Conservation (phyloP, 2,113 vertebrate genomes). For the Marmota flaviventris region DNA sequence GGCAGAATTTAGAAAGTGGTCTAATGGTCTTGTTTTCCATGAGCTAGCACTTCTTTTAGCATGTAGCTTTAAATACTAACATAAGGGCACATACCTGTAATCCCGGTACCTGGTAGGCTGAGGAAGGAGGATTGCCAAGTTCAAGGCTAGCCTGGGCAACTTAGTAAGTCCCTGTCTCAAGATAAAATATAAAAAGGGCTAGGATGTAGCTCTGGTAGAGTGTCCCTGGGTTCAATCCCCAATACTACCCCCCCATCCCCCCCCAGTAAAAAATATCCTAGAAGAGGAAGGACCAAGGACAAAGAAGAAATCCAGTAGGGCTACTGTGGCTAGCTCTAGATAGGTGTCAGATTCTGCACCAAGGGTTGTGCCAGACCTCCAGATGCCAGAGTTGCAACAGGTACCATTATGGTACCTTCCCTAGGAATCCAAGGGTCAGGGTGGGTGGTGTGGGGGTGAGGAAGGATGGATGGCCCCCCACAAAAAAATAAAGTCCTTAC, state of each 20-base stretch:
- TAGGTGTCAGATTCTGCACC: too few species aligned
- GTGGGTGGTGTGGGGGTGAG: too few species aligned
- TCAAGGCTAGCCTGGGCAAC: not conserved
- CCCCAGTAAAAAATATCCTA: too few species aligned
- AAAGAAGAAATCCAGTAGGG: too few species aligned
- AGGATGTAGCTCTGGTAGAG: not conserved
- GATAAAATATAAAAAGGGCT: not conserved
- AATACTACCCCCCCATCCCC: not conserved
- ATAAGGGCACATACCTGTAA: too few species aligned
- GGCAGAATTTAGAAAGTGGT: slow-evolving; percentile 4
- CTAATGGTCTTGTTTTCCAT: not conserved
- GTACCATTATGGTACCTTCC: too few species aligned
- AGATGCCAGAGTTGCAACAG: too few species aligned
- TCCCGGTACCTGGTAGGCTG: not conserved
- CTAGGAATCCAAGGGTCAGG: too few species aligned
- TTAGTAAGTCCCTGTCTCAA: not conserved
- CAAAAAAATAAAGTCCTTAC: not conserved
- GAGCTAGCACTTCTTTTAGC: not conserved
- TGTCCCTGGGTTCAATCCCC: not conserved
- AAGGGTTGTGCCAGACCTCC: too few species aligned
- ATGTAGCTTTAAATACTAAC: slow-evolving; percentile 23
- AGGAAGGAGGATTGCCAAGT: not conserved
- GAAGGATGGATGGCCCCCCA: too few species aligned
- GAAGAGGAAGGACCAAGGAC: too few species aligned
- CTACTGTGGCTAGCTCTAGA: too few species aligned